These are phyloP conservation scores for Watsonalla cultraria DNA, from an alignment of 2,888 invertebrate species.

Conservation along the genomic window DNA sequence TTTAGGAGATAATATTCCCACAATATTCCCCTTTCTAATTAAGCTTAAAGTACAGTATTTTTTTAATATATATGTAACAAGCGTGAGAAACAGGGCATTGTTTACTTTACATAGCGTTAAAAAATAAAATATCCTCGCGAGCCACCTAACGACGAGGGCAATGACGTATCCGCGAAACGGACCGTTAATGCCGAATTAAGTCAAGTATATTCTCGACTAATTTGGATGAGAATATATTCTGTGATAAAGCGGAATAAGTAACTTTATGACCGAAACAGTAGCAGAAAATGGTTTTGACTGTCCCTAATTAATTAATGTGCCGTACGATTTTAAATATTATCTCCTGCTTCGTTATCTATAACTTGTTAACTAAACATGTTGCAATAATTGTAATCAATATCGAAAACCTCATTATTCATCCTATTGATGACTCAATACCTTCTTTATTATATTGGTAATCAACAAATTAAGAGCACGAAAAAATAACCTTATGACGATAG, in stretches of 20 bases:
- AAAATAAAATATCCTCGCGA: slow-evolving; percentile 13
- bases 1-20: too few species aligned
- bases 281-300: neutral
- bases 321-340: neutral
- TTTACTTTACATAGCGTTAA: slow-evolving; percentile 9
- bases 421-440: too few species aligned
- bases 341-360: neutral
- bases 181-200: slow-evolving; percentile 26
- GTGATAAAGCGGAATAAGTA: neutral
- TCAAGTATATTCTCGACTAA: slow-evolving; percentile 14
- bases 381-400: too few species aligned
- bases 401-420: too few species aligned
- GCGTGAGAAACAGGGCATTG: slow-evolving; percentile 2
- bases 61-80: neutral
- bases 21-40: neutral
- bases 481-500: too few species aligned
- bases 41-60: neutral
- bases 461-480: too few species aligned
- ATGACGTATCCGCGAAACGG: slow-evolving; percentile 18
- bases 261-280: neutral
- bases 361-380: too few species aligned
- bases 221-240: slow-evolving; percentile 9
- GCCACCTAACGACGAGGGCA: slow-evolving; percentile 13
- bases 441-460: too few species aligned
- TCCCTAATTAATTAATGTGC: neutral